Conservation (phyloP, 2,797 vertebrate species). For the Coluber constrictor region DNA sequence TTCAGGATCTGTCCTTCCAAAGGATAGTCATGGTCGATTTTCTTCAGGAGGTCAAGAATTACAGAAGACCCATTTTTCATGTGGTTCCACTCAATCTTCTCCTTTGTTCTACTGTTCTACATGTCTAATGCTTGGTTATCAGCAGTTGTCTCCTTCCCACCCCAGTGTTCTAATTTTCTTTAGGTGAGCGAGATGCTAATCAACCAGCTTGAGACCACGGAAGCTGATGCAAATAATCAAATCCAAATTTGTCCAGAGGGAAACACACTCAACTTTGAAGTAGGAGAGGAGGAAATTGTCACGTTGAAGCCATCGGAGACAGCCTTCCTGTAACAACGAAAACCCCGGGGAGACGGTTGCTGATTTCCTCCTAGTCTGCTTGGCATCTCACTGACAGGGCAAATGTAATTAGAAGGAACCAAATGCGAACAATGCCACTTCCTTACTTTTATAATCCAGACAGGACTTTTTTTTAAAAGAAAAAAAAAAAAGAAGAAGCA, state of each 20-base stretch:
- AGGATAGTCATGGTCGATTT: background rate
- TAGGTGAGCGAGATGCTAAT: constrained; percentile 75
- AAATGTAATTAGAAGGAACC: constrained; percentile 77
- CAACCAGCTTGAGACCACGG: constrained; percentile 71
- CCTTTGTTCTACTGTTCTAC: background rate
- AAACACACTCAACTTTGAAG: constrained; percentile 67
- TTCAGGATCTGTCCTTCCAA: too few species aligned
- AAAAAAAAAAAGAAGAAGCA: background rate
- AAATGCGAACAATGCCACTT: constrained; percentile 69
- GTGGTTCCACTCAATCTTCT: background rate
- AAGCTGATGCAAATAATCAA: constrained; percentile 72
- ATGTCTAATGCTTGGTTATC: background rate
- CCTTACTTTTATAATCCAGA: constrained; percentile 62
- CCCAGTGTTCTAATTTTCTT: constrained; percentile 64
- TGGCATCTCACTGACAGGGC: constrained; percentile 75
- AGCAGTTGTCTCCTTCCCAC: background rate
- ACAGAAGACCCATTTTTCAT: background rate
- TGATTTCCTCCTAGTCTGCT: constrained; percentile 69
- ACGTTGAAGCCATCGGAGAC: constrained; percentile 73
- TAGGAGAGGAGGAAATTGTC: constrained; percentile 73
- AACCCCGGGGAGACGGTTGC: constrained; percentile 68
- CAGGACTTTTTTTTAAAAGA: constrained; percentile 19
- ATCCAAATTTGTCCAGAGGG: constrained; percentile 74
- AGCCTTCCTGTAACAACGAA: constrained; percentile 66
- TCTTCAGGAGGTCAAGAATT: background rate